Base-by-base conservation (phyloP, 2,797 vertebrate species). In the Chelmon rostratus region DNA sequence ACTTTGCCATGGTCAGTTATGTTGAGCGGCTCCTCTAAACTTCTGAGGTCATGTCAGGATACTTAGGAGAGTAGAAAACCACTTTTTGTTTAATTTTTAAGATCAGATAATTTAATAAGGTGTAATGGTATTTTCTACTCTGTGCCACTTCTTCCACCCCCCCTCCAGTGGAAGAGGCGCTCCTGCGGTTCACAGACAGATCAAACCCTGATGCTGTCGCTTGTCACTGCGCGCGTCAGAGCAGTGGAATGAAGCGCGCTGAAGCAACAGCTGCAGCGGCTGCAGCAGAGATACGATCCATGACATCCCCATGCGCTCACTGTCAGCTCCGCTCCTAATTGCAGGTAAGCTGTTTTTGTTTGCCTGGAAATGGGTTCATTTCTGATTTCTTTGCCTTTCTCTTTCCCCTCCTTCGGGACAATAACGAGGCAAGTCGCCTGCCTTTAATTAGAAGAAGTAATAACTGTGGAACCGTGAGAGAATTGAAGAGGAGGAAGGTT, bases 221-320 rank as follows among this genome's bases (percentile, higher is more conserved):
- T 18, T 50, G 72, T 66, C 66, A 57, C 57, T 68, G 18, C 5
- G 68, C 72, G 71, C 85, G 68, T 85, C 85, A 84, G 68, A 70
- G 78, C 47, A 13, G 25, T 78, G 79, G 80, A 79, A 84, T 79
- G 81, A 73, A 82, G 72, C 70, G 79, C 79, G 78, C 81, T 78
- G 81, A 71, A 82, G 72, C 73, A 80, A 73, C 73, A 85, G 81
- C 89, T 78, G 84, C 88, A 74, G 71, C 33, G 53, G 28, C 73
- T 63, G 80, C 84, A 63, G 61, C 0, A 23, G n/a, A 31, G 44
- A 73, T 0, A 5, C 42, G 3, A 40, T 62, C 68, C 23, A 9
- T 52, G 56, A 79, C 21, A 65, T 56, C 21, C 37, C 42, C 44
- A 37, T 50, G 38, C 21, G 37, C 78, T 47, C 44, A 37, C 49